Percentiles rank a stretch among this genome's conserved stretches.
Evolutionary conservation across 2,113 vertebrate species (phyloP).

Genomic region (Aptenodytes patagonicus): DNA sequence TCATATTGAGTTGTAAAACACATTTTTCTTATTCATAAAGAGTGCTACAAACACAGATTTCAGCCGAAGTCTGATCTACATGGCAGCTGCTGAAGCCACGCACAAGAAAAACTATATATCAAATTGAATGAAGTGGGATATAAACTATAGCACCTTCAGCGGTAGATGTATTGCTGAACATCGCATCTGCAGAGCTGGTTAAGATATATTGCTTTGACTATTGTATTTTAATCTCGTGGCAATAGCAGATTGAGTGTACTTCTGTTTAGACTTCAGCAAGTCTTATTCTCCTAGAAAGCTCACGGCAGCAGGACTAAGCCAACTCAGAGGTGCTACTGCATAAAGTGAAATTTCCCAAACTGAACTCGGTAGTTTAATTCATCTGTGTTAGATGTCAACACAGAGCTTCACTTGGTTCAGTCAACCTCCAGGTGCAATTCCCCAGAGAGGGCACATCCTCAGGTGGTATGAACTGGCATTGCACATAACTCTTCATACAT

Average conservation of each 20-base stretch:
- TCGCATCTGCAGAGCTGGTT: neutral
- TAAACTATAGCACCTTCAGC: neutral
- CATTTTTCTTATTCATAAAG: neutral
- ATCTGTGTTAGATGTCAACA: neutral
- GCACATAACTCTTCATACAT: neutral
- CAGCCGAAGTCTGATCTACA: neutral
- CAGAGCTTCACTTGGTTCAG: neutral
- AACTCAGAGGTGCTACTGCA: neutral
- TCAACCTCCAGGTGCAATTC: neutral
- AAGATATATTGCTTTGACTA: neutral
- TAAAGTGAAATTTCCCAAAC: neutral
- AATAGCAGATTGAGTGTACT: neutral
- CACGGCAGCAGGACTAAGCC: neutral
- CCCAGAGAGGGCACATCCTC: neutral
- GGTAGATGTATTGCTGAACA: neutral
- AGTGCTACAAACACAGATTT: conserved; percentile 8
- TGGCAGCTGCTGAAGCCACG: neutral
- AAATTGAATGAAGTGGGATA: neutral
- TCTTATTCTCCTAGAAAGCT: neutral
- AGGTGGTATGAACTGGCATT: neutral
- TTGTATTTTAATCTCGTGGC: neutral
- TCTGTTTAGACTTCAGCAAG: neutral
- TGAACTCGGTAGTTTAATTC: neutral
- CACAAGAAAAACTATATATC: neutral
- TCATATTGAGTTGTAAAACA: neutral